A percentile compares a stretch with the other conserved stretches of the same genome.
phyloP scores from a whole-genome alignment of 2,797 vertebrate species.

The Adrianichthys oophorus region DNA sequence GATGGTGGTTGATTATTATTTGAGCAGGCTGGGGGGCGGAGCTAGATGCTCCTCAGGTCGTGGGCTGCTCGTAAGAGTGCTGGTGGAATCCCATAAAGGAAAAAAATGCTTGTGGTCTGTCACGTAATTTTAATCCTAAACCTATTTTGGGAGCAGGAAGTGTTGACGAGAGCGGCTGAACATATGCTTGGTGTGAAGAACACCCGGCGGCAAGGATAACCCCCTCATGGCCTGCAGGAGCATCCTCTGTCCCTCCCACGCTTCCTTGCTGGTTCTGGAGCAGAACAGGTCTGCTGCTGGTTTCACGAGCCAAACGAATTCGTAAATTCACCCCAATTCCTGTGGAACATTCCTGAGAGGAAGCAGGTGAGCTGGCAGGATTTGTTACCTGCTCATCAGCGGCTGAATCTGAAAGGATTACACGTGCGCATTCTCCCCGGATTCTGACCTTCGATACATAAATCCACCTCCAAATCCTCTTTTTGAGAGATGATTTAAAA shows the following conservation, averaged over 20 bases:
- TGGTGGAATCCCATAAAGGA: too few species aligned
- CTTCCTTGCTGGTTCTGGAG: slow-evolving; percentile 37
- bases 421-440: too few species aligned
- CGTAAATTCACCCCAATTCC: neutral
- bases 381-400: too few species aligned
- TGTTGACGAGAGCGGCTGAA: slow-evolving; percentile 24
- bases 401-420: too few species aligned
- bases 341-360: too few species aligned
- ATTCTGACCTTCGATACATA: too few species aligned
- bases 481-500: neutral
- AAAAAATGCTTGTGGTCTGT: neutral
- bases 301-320: slow-evolving; percentile 31
- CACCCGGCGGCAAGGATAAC: slow-evolving; percentile 51
- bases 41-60: too few species aligned
- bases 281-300: neutral
- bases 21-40: too few species aligned
- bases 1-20: too few species aligned
- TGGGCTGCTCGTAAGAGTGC: too few species aligned
- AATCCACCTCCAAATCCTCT: too few species aligned
- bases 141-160: slow-evolving; percentile 2
- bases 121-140: neutral
- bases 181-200: slow-evolving; percentile 39
- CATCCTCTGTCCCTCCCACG: slow-evolving; percentile 31
- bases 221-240: slow-evolving; percentile 18
- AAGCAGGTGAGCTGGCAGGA: too few species aligned